These are phyloP conservation scores for Drosophila sturtevanti DNA, from an alignment of 1,140 invertebrate species.

Conservation along the genomic window DNA sequence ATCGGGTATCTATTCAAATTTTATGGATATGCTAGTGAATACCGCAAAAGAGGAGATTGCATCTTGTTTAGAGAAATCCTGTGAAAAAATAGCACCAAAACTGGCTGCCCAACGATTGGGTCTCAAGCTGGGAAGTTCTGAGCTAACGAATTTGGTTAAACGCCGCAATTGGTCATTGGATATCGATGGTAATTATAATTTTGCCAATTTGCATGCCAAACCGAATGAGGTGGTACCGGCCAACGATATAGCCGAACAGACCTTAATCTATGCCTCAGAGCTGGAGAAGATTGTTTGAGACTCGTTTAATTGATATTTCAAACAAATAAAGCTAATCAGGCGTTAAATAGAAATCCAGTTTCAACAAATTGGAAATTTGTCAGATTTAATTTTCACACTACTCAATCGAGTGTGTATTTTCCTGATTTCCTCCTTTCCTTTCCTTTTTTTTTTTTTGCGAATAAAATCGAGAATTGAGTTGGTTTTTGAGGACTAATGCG, in stretches of 20 bases:
- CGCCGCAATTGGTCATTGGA: constrained; percentile 92
- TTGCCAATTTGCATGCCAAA: constrained; percentile 87
- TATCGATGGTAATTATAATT: constrained; percentile 91
- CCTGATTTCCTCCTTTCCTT: too few species aligned
- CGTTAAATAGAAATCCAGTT: constrained; percentile 43
- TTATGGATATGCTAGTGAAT: constrained; percentile 97
- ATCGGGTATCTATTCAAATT: constrained; percentile 96
- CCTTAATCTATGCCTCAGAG: constrained; percentile 98
- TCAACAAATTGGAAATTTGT: constrained; percentile 63
- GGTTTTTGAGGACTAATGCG: constrained; percentile 40
- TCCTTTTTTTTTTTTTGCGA: not conserved
- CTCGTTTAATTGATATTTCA: not conserved
- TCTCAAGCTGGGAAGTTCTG: constrained; percentile 87
- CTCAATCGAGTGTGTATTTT: constrained; percentile 25
- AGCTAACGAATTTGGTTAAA: constrained; percentile 89
- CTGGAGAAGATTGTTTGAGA: constrained; percentile 98
- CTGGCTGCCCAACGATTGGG: constrained; percentile 96
- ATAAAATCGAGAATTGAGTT: constrained; percentile 50
- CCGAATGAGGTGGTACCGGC: constrained; percentile 93
- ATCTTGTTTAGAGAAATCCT: constrained; percentile 97
- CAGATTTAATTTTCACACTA: constrained; percentile 76
- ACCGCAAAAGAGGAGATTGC: constrained; percentile 99
- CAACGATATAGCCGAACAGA: constrained; percentile 93
- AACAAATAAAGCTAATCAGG: constrained; percentile 47
- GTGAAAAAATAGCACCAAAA: constrained; percentile 92